Evolutionary conservation across 2,113 vertebrate species (phyloP).

Genomic region (Polypterus senegalus): DNA sequence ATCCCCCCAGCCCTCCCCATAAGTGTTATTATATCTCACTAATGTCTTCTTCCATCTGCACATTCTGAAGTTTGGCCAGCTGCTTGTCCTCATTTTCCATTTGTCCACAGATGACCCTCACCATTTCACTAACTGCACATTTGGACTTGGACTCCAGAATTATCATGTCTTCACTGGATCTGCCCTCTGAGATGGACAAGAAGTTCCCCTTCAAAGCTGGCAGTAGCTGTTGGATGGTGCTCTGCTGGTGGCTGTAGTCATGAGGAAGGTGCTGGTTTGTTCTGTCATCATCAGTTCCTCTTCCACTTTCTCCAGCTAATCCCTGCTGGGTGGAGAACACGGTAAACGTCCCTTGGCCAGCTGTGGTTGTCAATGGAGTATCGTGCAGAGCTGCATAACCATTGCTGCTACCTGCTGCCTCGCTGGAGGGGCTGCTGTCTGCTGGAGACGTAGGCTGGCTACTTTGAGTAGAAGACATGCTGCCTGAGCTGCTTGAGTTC

Average conservation of each 20-base stretch:
- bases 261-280: constrained; percentile 39
- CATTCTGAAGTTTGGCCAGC: constrained; percentile 94
- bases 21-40: constrained; percentile 66
- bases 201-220: constrained; percentile 69
- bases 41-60: constrained; percentile 93
- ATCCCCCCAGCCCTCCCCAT: constrained; percentile 20
- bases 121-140: constrained; percentile 67
- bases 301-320: constrained; percentile 38
- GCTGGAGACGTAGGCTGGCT: constrained; percentile 48
- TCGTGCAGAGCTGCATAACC: constrained; percentile 65
- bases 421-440: constrained; percentile 56
- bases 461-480: constrained; percentile 26
- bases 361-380: constrained; percentile 49
- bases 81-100: constrained; percentile 89
- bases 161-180: constrained; percentile 48
- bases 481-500: constrained; percentile 35
- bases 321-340: constrained; percentile 42
- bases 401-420: constrained; percentile 40
- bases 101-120: constrained; percentile 78
- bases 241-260: constrained; percentile 57
- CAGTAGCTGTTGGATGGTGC: constrained; percentile 62
- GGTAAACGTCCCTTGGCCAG: constrained; percentile 53
- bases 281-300: constrained; percentile 39
- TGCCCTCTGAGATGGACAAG: constrained; percentile 63
- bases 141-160: constrained; percentile 65